Percentiles rank a stretch among this genome's conserved stretches.
Evolutionary conservation across 2,113 vertebrate genomes (phyloP).

Genomic region (Tupaia tana): DNA sequence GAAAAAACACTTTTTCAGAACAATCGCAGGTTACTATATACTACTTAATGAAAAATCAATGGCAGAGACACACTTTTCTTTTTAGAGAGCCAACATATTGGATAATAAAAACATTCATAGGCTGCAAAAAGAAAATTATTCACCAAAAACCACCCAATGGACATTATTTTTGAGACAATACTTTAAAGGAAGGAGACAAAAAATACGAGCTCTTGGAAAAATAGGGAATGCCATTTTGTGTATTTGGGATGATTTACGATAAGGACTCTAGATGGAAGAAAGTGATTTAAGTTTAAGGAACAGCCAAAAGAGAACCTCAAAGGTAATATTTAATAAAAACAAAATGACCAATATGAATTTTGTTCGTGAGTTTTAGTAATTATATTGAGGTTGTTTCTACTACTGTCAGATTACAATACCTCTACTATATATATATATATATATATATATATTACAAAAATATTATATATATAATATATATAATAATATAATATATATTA

Average conservation of each 20-base stretch:
- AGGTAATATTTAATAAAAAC: neutral
- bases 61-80: neutral
- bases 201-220: neutral
- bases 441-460: neutral
- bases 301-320: neutral
- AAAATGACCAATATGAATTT: neutral
- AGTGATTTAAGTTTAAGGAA: neutral
- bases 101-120: neutral
- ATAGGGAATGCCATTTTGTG: neutral
- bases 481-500: too few species aligned
- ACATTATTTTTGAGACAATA: neutral
- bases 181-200: constrained; percentile 42
- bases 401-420: neutral
- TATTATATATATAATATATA: neutral
- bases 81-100: neutral
- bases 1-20: constrained; percentile 34
- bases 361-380: neutral
- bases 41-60: neutral
- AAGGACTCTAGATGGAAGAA: constrained; percentile 6
- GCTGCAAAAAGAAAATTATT: neutral
- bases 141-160: neutral
- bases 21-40: neutral
- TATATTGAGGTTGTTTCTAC: neutral
- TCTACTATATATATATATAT: neutral
- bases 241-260: neutral